Percentiles rank a stretch among this genome's conserved stretches.
Evolutionary conservation across 2,113 vertebrate genomes (phyloP).

Genomic region (Eulacestoma nigropectus): DNA sequence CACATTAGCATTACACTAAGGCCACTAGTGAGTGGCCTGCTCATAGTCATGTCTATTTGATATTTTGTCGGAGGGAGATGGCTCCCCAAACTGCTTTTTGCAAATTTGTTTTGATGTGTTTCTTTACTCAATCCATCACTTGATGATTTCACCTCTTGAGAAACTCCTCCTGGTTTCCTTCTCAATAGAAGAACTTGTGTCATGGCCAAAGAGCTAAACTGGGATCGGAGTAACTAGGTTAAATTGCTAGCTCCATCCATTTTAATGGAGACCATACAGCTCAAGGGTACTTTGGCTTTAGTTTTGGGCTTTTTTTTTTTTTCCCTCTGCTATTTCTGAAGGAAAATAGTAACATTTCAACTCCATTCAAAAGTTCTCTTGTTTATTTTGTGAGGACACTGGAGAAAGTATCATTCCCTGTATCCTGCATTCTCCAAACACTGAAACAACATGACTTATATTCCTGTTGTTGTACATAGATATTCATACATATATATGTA

Average conservation of each 20-base stretch:
- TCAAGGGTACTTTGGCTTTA: background rate
- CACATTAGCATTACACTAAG: background rate
- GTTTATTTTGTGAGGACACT: background rate
- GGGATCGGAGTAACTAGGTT: background rate
- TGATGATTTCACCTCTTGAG: background rate
- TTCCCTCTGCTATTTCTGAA: background rate
- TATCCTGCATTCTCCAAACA: background rate
- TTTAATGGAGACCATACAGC: background rate
- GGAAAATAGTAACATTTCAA: background rate
- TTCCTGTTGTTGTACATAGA: background rate
- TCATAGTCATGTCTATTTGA: background rate
- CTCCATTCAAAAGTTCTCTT: background rate
- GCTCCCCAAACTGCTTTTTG: background rate
- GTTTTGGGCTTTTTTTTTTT: fast-evolving
- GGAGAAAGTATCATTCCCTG: background rate
- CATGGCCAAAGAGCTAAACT: background rate
- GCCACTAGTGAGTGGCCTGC: background rate
- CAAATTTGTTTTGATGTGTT: background rate
- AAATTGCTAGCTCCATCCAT: background rate
- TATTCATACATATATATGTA: background rate
- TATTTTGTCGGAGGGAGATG: background rate
- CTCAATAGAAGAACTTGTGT: background rate
- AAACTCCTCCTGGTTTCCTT: background rate
- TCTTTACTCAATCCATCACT: background rate
- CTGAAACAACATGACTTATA: background rate